phyloP scores from a whole-genome alignment of 2,888 invertebrate species.

The Teleogryllus oceanicus region DNA sequence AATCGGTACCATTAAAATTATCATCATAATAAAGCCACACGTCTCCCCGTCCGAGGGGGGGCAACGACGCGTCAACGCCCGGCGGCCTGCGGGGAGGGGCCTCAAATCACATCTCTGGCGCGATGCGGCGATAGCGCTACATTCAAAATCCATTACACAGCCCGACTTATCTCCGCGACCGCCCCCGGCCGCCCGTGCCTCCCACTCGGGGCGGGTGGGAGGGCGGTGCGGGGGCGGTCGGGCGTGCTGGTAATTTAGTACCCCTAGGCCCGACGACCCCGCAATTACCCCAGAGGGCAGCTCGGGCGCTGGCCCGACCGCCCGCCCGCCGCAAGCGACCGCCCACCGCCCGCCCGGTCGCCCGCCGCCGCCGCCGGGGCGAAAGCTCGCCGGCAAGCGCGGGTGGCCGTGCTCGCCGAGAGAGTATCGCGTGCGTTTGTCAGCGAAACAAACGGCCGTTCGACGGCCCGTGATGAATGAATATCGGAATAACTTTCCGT shows the following conservation, averaged over 20 bases:
- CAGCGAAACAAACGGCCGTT: conserved; percentile 18
- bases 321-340: too few species aligned
- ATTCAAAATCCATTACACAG: conserved; percentile 10
- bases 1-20: too few species aligned
- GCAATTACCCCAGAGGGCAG: conserved; percentile 11
- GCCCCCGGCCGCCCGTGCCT: background rate
- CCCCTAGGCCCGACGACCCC: background rate
- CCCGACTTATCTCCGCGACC: background rate
- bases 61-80: background rate
- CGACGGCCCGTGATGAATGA: conserved; percentile 7
- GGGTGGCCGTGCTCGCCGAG: too few species aligned
- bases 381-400: too few species aligned
- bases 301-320: background rate
- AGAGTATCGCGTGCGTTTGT: conserved; percentile 7
- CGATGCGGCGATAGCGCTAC: background rate
- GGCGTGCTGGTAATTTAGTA: background rate
- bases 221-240: background rate
- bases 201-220: background rate
- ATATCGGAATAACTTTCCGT: conserved; percentile 18
- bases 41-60: too few species aligned
- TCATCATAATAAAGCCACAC: too few species aligned
- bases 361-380: too few species aligned
- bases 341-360: too few species aligned
- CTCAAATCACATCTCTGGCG: conserved; percentile 1
- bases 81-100: background rate